Conservation (phyloP, 2,888 invertebrate genomes). For the Patella depressa region DNA sequence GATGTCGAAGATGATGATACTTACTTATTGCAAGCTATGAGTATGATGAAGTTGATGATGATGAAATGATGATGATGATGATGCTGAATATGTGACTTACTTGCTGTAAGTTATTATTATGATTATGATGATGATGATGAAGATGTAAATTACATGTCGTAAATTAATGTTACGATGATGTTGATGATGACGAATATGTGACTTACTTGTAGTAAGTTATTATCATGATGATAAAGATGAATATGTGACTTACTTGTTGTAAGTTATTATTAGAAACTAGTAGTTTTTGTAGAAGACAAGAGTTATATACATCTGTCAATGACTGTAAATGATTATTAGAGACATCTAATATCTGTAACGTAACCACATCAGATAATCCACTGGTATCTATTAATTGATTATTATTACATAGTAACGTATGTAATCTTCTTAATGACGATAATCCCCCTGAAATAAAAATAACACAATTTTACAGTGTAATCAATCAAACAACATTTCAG, state of each 20-base stretch:
- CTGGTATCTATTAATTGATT: slow-evolving; percentile 65
- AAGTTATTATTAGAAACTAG: slow-evolving; percentile 61
- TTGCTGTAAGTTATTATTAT: no score
- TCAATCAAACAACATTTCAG: no score
- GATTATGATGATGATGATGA: no score
- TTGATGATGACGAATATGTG: no score
- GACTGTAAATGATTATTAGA: slow-evolving; percentile 65
- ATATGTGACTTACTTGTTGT: slow-evolving; percentile 47
- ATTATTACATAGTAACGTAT: slow-evolving; percentile 57
- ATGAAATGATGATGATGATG: no score
- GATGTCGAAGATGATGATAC: no score
- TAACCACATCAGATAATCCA: slow-evolving; percentile 55
- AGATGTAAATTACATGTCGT: slow-evolving; percentile 47
- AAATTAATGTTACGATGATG: slow-evolving; percentile 40
- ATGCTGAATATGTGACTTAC: no score
- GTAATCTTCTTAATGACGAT: slow-evolving; percentile 53
- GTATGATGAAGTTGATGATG: no score
- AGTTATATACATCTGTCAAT: slow-evolving; percentile 52
- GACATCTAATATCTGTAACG: slow-evolving; percentile 62
- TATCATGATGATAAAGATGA: no score
- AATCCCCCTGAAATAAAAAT: slow-evolving; percentile 48
- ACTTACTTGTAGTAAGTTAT: no score
- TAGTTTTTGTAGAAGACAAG: slow-evolving; percentile 60
- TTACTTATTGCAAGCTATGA: no score
- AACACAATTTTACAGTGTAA: background rate